These are phyloP conservation scores for Nomada ferruginata DNA, from an alignment of 2,888 invertebrate genomes.

Conservation along the genomic window DNA sequence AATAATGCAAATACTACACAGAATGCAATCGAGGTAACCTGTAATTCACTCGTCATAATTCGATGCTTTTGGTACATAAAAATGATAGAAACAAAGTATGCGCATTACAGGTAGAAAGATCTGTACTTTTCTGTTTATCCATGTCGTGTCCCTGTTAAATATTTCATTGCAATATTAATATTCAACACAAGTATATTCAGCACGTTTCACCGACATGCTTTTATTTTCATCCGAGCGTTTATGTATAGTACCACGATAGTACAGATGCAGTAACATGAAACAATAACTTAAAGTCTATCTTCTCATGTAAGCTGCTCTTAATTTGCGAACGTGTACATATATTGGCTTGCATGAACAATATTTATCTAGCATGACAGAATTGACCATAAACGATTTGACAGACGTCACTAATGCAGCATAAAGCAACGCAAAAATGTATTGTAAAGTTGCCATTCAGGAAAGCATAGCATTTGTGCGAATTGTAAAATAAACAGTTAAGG, in stretches of 20 bases:
- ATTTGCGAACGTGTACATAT: not conserved
- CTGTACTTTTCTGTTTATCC: constrained; percentile 24
- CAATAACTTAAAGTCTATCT: constrained; percentile 25
- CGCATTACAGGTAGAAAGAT: not conserved
- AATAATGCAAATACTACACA: not conserved
- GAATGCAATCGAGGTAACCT: constrained; percentile 18
- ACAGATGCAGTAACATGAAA: not conserved
- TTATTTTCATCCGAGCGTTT: constrained; percentile 20
- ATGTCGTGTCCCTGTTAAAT: constrained; percentile 21
- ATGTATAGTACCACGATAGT: too few species aligned
- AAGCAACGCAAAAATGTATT: not conserved
- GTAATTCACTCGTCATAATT: constrained; percentile 3
- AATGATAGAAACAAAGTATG: not conserved
- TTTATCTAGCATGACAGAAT: constrained; percentile 12
- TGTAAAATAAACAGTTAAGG: constrained; percentile 8
- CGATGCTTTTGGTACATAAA: not conserved
- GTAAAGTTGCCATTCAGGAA: not conserved
- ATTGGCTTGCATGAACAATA: constrained; percentile 20
- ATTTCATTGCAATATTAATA: constrained; percentile 13
- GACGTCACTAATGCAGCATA: constrained; percentile 19
- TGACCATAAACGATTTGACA: constrained; percentile 3
- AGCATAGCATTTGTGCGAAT: not conserved
- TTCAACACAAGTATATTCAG: not conserved
- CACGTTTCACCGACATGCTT: not conserved
- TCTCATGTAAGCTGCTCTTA: constrained; percentile 28